Evolutionary conservation across 92 coral and sea anemone species (phyloP).

Genomic region (Isaurus tuberculatus): DNA sequence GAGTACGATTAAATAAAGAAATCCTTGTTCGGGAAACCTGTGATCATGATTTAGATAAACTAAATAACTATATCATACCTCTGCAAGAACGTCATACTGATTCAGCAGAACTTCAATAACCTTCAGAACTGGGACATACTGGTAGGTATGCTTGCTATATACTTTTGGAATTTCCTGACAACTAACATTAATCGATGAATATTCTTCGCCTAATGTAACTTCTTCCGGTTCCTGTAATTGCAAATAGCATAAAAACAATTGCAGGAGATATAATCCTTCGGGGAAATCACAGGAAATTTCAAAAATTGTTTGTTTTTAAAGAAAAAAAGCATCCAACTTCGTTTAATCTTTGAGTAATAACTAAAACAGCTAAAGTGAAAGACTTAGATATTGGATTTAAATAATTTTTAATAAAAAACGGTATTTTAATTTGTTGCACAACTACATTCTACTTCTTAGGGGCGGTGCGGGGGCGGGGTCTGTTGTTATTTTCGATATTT

Average conservation of each 20-base stretch:
- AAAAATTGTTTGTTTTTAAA: no score
- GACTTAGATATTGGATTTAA: neutral
- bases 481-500: neutral
- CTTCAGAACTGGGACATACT: neutral
- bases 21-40: no score
- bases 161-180: neutral
- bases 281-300: no score
- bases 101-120: neutral
- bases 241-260: neutral
- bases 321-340: neutral
- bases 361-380: neutral
- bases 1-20: no score
- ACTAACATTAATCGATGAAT: neutral
- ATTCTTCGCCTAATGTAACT: neutral
- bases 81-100: neutral
- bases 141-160: slow-evolving; percentile 3
- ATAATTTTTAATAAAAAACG: neutral
- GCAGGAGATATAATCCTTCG: neutral
- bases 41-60: neutral
- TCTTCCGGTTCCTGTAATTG: slow-evolving; percentile 29
- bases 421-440: neutral
- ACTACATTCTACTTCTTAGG: neutral
- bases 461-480: neutral
- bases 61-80: neutral
- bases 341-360: neutral